phyloP scores from a whole-genome alignment of 2,113 vertebrate genomes.

The Sander lucioperca region DNA sequence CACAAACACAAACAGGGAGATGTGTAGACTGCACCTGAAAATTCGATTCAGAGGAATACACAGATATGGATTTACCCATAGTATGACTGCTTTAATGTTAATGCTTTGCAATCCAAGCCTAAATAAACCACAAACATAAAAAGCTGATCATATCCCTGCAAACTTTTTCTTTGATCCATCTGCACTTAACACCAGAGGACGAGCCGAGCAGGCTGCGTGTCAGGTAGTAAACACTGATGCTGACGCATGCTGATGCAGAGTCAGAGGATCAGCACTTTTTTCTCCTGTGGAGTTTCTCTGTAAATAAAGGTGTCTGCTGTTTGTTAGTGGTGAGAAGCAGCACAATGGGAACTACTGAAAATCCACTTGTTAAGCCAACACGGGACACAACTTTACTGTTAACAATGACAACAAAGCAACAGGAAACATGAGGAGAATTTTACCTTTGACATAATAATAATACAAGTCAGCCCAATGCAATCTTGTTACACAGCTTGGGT shows the following conservation, averaged over 20 bases:
- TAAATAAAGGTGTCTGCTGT: constrained; percentile 64
- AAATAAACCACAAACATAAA: background rate
- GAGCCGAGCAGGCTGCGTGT: constrained; percentile 3
- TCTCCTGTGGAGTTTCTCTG: constrained; percentile 45
- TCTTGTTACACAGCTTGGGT: constrained; percentile 18
- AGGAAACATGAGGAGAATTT: constrained; percentile 16
- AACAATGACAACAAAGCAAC: constrained; percentile 36
- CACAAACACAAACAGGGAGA: constrained; percentile 17
- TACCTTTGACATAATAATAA: constrained; percentile 22
- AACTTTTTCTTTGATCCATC: constrained; percentile 24
- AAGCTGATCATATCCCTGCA: constrained; percentile 14
- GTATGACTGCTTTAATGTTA: constrained; percentile 4
- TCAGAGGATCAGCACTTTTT: constrained; percentile 54
- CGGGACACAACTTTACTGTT: constrained; percentile 23
- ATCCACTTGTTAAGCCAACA: constrained; percentile 29
- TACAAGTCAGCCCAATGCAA: constrained; percentile 30
- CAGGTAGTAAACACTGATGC: constrained; percentile 54
- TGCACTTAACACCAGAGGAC: background rate
- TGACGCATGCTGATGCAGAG: constrained; percentile 36
- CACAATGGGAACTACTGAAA: constrained; percentile 21
- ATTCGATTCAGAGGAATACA: constrained; percentile 13
- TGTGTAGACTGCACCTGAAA: background rate
- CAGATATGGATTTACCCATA: background rate
- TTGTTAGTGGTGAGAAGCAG: constrained; percentile 18
- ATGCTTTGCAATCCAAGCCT: background rate